Percentiles rank a stretch among this genome's conserved stretches.
These are phyloP conservation scores for Alligator sinensis DNA, from an alignment of 2,113 vertebrate genomes.

Conservation along the genomic window DNA sequence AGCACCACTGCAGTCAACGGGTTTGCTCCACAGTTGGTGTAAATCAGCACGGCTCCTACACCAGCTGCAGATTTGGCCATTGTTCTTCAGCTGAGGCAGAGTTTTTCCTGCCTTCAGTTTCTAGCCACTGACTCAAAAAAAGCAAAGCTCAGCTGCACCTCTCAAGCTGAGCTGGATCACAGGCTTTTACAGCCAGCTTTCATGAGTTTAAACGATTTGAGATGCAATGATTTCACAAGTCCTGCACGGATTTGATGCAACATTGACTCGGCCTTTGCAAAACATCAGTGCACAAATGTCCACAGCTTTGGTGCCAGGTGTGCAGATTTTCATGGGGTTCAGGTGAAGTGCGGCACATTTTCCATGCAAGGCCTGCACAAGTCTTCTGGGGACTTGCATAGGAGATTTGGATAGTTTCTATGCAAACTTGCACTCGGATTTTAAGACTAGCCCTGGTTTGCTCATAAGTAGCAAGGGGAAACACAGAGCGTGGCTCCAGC, in stretches of 20 bases:
- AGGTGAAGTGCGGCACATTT: too few relatives aligned
- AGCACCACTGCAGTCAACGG: too few relatives aligned
- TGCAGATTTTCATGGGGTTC: too few relatives aligned
- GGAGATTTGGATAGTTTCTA: background rate
- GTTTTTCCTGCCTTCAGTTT: background rate
- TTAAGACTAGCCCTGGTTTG: background rate
- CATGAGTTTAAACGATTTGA: background rate
- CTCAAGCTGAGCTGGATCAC: background rate
- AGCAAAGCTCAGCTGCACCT: background rate
- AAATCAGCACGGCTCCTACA: background rate
- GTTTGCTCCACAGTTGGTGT: background rate
- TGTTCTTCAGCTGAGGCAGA: too few relatives aligned
- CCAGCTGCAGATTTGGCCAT: background rate
- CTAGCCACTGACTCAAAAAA: background rate
- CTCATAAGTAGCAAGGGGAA: background rate
- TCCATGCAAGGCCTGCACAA: background rate
- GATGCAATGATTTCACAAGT: background rate
- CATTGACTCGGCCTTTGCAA: background rate
- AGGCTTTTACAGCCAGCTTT: background rate
- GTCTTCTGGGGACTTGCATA: background rate
- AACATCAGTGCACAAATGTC: background rate
- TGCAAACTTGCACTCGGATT: background rate
- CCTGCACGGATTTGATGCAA: background rate
- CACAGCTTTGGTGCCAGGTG: background rate
- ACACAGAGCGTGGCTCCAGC: background rate